phyloP scores from a whole-genome alignment of 2,888 invertebrate genomes.

The Heterodera filipjevi region DNA sequence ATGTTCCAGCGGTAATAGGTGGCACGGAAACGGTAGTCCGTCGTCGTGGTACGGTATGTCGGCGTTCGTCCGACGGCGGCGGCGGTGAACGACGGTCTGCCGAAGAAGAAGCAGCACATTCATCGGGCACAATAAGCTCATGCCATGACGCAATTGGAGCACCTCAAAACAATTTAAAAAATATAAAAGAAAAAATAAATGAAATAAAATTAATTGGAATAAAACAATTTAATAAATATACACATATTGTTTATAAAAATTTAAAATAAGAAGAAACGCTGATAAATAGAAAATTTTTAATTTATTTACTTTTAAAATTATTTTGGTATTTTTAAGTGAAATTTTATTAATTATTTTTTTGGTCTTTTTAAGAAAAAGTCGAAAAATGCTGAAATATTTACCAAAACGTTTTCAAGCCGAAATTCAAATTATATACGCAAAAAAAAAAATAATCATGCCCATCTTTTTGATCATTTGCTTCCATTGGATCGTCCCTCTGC shows the following conservation, averaged over 20 bases:
- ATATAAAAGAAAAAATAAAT: neutral
- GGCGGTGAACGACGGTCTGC: neutral
- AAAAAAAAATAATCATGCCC: neutral
- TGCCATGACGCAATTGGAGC: conserved; percentile 21
- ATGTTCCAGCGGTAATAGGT: neutral
- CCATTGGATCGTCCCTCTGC: conserved; percentile 57
- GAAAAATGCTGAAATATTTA: too few species aligned
- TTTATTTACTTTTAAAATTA: too few species aligned
- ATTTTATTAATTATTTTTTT: too few species aligned
- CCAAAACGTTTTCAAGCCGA: too few species aligned
- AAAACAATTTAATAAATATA: too few species aligned
- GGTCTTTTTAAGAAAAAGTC: too few species aligned
- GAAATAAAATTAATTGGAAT: too few species aligned
- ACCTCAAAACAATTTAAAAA: neutral
- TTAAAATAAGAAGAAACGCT: too few species aligned
- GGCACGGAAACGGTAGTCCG: neutral
- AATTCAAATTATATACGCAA: too few species aligned
- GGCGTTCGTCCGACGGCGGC: neutral
- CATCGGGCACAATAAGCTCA: conserved; percentile 9
- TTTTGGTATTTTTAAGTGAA: too few species aligned
- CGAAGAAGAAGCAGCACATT: neutral
- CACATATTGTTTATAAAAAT: too few species aligned
- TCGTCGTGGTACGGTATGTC: neutral
- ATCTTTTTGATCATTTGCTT: conserved; percentile 59
- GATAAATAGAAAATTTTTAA: too few species aligned